Percentiles rank a stretch among this genome's conserved stretches.
Evolutionary conservation across 1,140 invertebrate species (phyloP).

Genomic region (Gonatopus flavifemur): DNA sequence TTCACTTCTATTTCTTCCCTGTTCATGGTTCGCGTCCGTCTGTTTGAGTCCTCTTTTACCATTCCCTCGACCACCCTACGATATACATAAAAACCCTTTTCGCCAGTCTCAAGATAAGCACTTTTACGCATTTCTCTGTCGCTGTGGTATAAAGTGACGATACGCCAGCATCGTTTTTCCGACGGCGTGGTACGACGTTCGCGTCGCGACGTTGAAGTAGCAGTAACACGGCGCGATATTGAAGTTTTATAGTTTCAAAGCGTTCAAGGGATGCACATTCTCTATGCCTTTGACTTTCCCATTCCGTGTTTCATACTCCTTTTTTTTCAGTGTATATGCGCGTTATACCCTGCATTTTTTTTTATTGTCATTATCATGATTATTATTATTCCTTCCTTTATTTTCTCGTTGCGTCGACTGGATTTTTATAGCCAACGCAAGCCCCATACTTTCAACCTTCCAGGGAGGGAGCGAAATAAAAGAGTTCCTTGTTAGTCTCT

Average conservation of each 20-base stretch:
- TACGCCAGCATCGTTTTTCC: slow-evolving; percentile 4
- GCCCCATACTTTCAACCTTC: slow-evolving; percentile 12
- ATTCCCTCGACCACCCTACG: neutral
- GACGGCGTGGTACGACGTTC: no score
- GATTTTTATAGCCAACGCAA: slow-evolving; percentile 35
- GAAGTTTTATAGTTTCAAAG: slow-evolving; percentile 34
- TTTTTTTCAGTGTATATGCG: no score
- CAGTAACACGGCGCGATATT: slow-evolving; percentile 17
- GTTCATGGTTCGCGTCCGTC: neutral
- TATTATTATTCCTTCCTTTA: neutral
- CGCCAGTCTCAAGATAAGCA: slow-evolving; percentile 16
- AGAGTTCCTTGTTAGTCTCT: slow-evolving; percentile 45
- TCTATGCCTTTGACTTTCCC: neutral
- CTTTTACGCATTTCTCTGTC: slow-evolving; percentile 14
- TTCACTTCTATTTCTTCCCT: neutral
- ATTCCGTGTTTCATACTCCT: neutral
- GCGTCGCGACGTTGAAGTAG: slow-evolving; percentile 8
- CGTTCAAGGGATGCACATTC: slow-evolving; percentile 13
- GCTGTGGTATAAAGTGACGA: slow-evolving; percentile 19
- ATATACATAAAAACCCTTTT: slow-evolving; percentile 8
- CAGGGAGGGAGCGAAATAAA: slow-evolving; percentile 35
- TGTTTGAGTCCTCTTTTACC: neutral
- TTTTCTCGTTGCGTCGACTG: slow-evolving; percentile 18
- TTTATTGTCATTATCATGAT: neutral
- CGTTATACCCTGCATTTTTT: neutral